phyloP scores from a whole-genome alignment of 1,140 invertebrate genomes.

The Leptinotarsa undecemlineata region DNA sequence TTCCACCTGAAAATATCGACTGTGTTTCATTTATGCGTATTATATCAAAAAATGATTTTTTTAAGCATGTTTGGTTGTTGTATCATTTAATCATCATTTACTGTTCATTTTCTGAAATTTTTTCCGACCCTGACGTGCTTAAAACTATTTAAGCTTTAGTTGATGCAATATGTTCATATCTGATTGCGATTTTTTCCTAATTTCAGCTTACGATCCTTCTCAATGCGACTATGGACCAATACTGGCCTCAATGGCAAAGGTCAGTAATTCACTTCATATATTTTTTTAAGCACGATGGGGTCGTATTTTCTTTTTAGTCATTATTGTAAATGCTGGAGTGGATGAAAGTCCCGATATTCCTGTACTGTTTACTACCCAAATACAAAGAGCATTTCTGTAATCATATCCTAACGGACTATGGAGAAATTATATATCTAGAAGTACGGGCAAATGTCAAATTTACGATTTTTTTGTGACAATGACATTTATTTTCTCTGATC shows the following conservation, averaged over 20 bases:
- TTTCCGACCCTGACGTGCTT: slow-evolving; percentile 44
- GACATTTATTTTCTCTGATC: too few relatives aligned
- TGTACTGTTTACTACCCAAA: too few relatives aligned
- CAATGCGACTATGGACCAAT: slow-evolving; percentile 56
- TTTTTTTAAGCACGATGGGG: slow-evolving; percentile 46
- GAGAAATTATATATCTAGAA: too few relatives aligned
- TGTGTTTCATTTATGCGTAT: too few relatives aligned
- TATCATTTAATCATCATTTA: background rate
- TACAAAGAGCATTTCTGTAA: too few relatives aligned
- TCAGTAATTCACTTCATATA: slow-evolving; percentile 49
- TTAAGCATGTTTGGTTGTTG: slow-evolving; percentile 45
- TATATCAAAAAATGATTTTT: slow-evolving; percentile 6
- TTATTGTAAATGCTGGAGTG: too few relatives aligned
- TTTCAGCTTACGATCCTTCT: slow-evolving; percentile 55
- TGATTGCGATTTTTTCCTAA: slow-evolving; percentile 50
- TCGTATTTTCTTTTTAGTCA: background rate
- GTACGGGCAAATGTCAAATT: too few relatives aligned
- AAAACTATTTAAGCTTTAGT: slow-evolving; percentile 37
- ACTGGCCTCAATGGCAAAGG: slow-evolving; percentile 56
- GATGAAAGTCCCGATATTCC: too few relatives aligned
- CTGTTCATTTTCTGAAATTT: slow-evolving; percentile 1
- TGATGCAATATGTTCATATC: slow-evolving; percentile 27
- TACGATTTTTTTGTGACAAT: too few relatives aligned
- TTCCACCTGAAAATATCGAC: too few relatives aligned
- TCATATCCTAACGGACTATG: too few relatives aligned